Percentiles rank a stretch among this genome's conserved stretches.
phyloP scores from a whole-genome alignment of 2,888 invertebrate genomes.

The Sarcophaga carnaria region DNA sequence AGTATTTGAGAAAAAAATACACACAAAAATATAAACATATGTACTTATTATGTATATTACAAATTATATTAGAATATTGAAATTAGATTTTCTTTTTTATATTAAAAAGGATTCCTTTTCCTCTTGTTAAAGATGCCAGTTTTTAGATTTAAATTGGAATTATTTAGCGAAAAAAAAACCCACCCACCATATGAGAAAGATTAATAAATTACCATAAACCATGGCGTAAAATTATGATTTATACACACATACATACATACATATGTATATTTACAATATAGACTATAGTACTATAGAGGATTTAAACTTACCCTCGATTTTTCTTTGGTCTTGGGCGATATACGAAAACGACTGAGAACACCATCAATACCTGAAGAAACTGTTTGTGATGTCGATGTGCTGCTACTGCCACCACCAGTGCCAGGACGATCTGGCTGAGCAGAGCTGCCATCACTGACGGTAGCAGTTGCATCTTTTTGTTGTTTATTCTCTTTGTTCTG shows the following conservation, averaged over 20 bases:
- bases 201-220: neutral
- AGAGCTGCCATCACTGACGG: slow-evolving; percentile 81
- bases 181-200: neutral
- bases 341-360: slow-evolving; percentile 84
- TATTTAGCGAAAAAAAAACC: too few species aligned
- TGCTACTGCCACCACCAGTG: slow-evolving; percentile 78
- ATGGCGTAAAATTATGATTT: neutral
- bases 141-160: too few species aligned
- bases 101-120: too few species aligned
- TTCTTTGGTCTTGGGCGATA: slow-evolving; percentile 85
- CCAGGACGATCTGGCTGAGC: slow-evolving; percentile 86
- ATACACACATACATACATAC: slow-evolving; percentile 40
- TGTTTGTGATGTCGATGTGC: slow-evolving; percentile 62
- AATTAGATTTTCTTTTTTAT: too few species aligned
- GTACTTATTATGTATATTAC: neutral
- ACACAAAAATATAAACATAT: slow-evolving; percentile 12
- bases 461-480: slow-evolving; percentile 77
- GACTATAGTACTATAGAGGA: neutral
- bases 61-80: too few species aligned
- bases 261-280: slow-evolving; percentile 42
- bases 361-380: slow-evolving; percentile 75
- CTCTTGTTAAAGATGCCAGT: too few species aligned
- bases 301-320: slow-evolving; percentile 84
- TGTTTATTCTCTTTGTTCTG: slow-evolving; percentile 82
- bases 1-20: slow-evolving; percentile 74